phyloP scores from a whole-genome alignment of 2,888 invertebrate genomes.

The Tiphia femorata region DNA sequence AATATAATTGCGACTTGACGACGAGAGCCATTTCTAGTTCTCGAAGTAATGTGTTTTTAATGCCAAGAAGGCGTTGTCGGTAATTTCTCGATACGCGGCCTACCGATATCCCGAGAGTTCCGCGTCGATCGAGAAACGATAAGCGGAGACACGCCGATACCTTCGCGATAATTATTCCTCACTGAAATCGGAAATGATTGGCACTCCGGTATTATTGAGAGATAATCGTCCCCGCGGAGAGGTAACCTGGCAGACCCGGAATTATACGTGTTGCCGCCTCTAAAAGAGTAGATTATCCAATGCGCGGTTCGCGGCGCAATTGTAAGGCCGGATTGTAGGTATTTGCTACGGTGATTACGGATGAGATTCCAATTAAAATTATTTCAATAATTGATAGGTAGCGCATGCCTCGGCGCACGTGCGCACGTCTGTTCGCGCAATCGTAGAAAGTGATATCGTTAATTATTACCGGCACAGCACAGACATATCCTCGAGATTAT shows the following conservation, averaged over 20 bases:
- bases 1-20: no score
- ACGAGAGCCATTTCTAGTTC: no score
- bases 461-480: constrained; percentile 11
- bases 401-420: constrained; percentile 8
- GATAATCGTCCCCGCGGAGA: constrained; percentile 21
- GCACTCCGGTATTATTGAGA: constrained; percentile 14
- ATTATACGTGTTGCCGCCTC: constrained; percentile 18
- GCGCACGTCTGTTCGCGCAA: neutral
- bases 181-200: constrained; percentile 15
- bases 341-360: constrained; percentile 18
- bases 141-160: no score
- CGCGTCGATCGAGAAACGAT: no score
- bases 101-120: no score
- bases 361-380: constrained; percentile 23
- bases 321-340: constrained; percentile 15
- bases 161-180: constrained; percentile 7
- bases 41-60: no score
- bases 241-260: constrained; percentile 13
- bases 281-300: constrained; percentile 10
- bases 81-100: no score
- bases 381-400: constrained; percentile 24
- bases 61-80: no score
- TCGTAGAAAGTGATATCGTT: constrained; percentile 6
- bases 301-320: constrained; percentile 17
- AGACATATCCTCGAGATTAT: neutral